Conservation (phyloP, 2,888 invertebrate genomes). For the Phyllotreta cruciferae region DNA sequence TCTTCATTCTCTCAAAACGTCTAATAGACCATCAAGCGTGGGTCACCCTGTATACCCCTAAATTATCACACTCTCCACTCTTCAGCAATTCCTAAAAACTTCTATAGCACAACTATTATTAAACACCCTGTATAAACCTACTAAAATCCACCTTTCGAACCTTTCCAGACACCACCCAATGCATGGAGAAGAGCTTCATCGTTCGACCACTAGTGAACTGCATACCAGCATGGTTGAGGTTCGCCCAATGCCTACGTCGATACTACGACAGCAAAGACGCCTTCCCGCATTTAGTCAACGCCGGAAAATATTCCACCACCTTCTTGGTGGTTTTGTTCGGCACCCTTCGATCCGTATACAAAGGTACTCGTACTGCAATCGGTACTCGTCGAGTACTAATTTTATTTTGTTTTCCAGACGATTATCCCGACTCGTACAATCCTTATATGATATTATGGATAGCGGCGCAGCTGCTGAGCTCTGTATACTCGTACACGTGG, state of each 20-base stretch:
- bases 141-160: not conserved
- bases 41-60: too few relatives aligned
- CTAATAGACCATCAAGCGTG: too few relatives aligned
- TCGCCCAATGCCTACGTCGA: constrained; percentile 83
- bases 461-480: constrained; percentile 70
- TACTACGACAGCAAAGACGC: constrained; percentile 80
- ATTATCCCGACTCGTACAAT: constrained; percentile 61
- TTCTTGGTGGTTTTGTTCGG: constrained; percentile 75
- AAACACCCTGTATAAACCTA: constrained; percentile 10
- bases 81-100: too few relatives aligned
- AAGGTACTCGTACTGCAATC: constrained; percentile 46
- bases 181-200: constrained; percentile 62
- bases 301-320: constrained; percentile 80
- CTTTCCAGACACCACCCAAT: constrained; percentile 60
- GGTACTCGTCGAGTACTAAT: not conserved
- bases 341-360: constrained; percentile 55
- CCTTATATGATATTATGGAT: constrained; percentile 78
- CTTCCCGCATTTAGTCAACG: constrained; percentile 85
- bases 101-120: too few relatives aligned
- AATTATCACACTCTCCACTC: too few relatives aligned
- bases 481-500: constrained; percentile 84
- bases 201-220: constrained; percentile 74
- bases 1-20: too few relatives aligned
- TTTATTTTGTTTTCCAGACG: not conserved
- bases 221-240: constrained; percentile 85